Evolutionary conservation across 1,140 invertebrate genomes (phyloP).

Genomic region (Eupeodes corollae): DNA sequence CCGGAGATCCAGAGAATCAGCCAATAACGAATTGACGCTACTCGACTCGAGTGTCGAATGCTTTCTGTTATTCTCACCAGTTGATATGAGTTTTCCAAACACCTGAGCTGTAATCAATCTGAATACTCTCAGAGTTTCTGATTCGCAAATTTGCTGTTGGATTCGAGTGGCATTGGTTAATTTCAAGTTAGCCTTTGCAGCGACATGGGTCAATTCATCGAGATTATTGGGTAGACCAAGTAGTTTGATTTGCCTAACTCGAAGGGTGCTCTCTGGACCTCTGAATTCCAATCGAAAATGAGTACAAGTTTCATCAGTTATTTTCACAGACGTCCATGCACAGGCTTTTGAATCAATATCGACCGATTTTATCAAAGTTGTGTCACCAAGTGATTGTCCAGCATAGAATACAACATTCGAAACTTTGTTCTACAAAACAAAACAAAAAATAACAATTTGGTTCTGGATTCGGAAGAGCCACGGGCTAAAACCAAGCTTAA

Average conservation of each 20-base stretch:
- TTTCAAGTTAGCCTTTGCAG: conserved; percentile 15
- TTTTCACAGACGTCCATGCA: conserved; percentile 77
- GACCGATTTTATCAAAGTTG: conserved; percentile 63
- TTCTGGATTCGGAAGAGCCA: background rate
- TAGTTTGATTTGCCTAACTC: conserved; percentile 68
- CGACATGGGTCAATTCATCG: background rate
- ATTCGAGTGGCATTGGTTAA: conserved; percentile 43
- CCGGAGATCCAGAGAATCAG: conserved; percentile 55
- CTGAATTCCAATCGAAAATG: conserved; percentile 71
- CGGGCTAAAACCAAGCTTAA: background rate
- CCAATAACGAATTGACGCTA: conserved; percentile 20
- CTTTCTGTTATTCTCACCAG: conserved; percentile 23
- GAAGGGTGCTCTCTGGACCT: conserved; percentile 79
- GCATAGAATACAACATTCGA: conserved; percentile 69
- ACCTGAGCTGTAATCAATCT: conserved; percentile 79
- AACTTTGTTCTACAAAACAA: conserved; percentile 66
- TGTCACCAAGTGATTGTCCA: conserved; percentile 66
- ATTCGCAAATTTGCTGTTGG: conserved; percentile 77
- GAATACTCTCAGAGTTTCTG: conserved; percentile 87
- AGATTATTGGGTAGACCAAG: conserved; percentile 22
- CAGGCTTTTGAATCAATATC: conserved; percentile 69
- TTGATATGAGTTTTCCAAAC: conserved; percentile 75
- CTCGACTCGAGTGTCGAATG: conserved; percentile 11
- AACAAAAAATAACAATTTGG: background rate
- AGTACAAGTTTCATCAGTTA: conserved; percentile 41